Base-by-base conservation (phyloP, 2,113 vertebrate genomes). In the Typhlomys cinereus region DNA sequence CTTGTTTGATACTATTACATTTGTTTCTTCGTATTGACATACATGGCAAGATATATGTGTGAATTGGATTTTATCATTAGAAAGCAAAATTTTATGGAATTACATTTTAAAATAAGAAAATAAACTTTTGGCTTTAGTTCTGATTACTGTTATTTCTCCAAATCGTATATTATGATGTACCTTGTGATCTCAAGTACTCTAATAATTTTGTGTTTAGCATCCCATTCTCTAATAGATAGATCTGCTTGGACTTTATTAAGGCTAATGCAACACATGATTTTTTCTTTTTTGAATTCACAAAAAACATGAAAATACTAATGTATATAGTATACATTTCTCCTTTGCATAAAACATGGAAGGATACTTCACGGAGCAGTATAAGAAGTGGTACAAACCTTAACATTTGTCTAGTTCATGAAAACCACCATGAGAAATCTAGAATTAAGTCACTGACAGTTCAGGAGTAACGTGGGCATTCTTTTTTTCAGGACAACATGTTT, bases 61-160 rank as follows among this genome's bases (percentile, higher is more conserved):
- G 90, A 64, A 48, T 75, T 71, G 88, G 25, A 70, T 48, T 74
- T 86, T 15, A 15, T 50, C 44, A 75, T 70, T 85, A 78, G n/a
- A 86, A 85, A 85, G 59, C 54, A 25, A 82, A 92, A 74, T 94
- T 25, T 91, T 66, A 34, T 21, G 62, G 4, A 74, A 3, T 79
- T 46, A 46, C 8, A 59, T 36, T 85, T 94, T 74, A 62, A 81
- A 87, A 48, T 50, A 85, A 29, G 5, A 44, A 85, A 83, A 62
- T 57, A 34, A 13, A 67, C 70, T 75, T 86, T 81, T 23, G 6
- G 2, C 36, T 88, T 93, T 17, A 46, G n/a, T 12, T 15, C 39
- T 87, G 20, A 66, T 15, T 64, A 17, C 18, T 88, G 80, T 41
- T 48, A 4, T 5, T 88, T 14, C 20, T 7, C 67, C 36, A 89